Evolutionary conservation across 2,113 vertebrate genomes (phyloP).

Genomic region (Psilopsiagon aurifrons): DNA sequence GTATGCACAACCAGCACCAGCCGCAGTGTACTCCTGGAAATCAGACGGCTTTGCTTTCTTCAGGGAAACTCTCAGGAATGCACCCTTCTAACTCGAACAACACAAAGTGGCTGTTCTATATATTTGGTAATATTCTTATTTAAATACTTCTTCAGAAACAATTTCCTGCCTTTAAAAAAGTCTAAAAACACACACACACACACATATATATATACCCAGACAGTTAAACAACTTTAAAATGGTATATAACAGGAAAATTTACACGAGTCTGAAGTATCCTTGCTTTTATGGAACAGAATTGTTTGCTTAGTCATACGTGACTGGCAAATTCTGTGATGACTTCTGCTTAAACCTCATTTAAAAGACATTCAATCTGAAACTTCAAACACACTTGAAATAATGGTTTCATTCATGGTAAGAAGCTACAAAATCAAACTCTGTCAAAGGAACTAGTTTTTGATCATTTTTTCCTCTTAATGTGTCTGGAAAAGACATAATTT

Average conservation of each 20-base stretch:
- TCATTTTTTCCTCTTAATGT: background rate
- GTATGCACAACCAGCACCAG: background rate
- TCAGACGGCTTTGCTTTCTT: background rate
- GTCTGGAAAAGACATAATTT: background rate
- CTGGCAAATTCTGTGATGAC: background rate
- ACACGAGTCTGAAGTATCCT: background rate
- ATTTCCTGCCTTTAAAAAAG: constrained; percentile 40
- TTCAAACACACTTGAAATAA: background rate
- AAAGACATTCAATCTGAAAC: background rate
- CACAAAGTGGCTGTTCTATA: background rate
- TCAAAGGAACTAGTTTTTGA: background rate
- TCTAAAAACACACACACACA: background rate
- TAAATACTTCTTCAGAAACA: constrained; percentile 30
- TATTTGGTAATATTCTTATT: background rate
- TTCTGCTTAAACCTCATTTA: background rate
- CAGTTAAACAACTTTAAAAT: constrained; percentile 9
- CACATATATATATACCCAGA: background rate
- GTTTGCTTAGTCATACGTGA: constrained; percentile 19
- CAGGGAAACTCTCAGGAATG: constrained; percentile 15
- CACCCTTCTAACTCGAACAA: background rate
- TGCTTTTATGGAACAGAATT: background rate
- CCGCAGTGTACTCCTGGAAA: background rate
- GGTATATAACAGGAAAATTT: background rate
- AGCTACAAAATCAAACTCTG: background rate
- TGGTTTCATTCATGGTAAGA: background rate